Evolutionary conservation across 2,888 invertebrate species (phyloP).

Genomic region (Parnassius mnemosyne): DNA sequence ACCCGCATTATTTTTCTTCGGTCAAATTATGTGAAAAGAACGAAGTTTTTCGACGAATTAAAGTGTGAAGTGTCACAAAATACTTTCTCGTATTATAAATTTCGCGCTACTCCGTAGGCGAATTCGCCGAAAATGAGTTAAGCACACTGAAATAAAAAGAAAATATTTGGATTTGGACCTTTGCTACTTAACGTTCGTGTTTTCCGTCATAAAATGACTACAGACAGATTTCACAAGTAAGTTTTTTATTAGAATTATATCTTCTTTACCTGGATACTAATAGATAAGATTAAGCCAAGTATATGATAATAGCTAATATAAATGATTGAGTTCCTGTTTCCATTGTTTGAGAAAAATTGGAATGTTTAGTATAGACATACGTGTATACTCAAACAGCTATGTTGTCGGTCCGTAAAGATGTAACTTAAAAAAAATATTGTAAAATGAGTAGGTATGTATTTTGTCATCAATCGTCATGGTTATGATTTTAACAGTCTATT

Average conservation of each 20-base stretch:
- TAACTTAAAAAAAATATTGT: too few relatives aligned
- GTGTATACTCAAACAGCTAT: too few relatives aligned
- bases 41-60: slow-evolving; percentile 33
- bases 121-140: slow-evolving; percentile 68
- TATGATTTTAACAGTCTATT: too few relatives aligned
- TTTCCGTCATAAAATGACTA: slow-evolving; percentile 65
- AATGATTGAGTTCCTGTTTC: too few relatives aligned
- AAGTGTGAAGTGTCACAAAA: slow-evolving; percentile 60
- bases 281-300: slow-evolving; percentile 48
- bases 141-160: slow-evolving; percentile 44
- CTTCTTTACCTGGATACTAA: slow-evolving; percentile 31
- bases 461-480: too few relatives aligned
- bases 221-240: slow-evolving; percentile 83
- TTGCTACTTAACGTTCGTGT: slow-evolving; percentile 4
- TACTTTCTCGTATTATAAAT: slow-evolving; percentile 67
- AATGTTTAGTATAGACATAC: too few relatives aligned
- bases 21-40: slow-evolving; percentile 30
- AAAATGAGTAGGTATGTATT: too few relatives aligned
- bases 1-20: slow-evolving; percentile 1
- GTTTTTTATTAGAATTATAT: slow-evolving; percentile 43
- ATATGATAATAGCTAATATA: background rate
- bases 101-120: slow-evolving; percentile 55
- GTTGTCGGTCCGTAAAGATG: too few relatives aligned
- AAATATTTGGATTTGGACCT: slow-evolving; percentile 9
- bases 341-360: too few relatives aligned